phyloP scores from a whole-genome alignment of 2,888 invertebrate genomes.

The Epsilonema sp. region DNA sequence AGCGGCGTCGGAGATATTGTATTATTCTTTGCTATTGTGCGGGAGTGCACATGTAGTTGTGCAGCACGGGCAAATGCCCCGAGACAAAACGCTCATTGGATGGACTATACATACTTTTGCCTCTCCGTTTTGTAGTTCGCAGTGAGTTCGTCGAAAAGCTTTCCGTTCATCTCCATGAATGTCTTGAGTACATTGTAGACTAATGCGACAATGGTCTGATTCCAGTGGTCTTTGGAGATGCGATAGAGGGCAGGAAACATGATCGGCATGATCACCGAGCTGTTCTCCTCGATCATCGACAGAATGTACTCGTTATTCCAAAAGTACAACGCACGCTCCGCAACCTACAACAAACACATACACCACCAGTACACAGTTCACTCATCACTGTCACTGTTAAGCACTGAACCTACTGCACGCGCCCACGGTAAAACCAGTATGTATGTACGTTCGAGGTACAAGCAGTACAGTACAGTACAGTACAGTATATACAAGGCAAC shows the following conservation, averaged over 20 bases:
- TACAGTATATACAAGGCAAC: no score
- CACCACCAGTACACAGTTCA: no score
- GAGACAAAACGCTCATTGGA: no score
- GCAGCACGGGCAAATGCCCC: no score
- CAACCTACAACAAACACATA: slow-evolving; percentile 61
- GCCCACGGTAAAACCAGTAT: no score
- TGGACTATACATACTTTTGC: slow-evolving; percentile 94
- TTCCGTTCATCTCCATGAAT: slow-evolving; percentile 99
- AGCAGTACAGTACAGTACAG: no score
- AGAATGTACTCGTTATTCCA: slow-evolving; percentile 99
- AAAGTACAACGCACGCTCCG: slow-evolving; percentile 92
- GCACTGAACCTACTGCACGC: no score
- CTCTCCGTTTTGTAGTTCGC: slow-evolving; percentile 95
- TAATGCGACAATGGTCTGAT: slow-evolving; percentile 95
- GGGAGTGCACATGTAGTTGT: no score
- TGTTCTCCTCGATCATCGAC: slow-evolving; percentile 96
- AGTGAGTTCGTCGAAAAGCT: slow-evolving; percentile 94
- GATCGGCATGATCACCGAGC: slow-evolving; percentile 90
- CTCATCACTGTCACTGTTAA: no score
- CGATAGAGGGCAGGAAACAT: slow-evolving; percentile 98
- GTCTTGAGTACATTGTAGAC: slow-evolving; percentile 99
- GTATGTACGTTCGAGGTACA: no score
- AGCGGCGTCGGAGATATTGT: no score
- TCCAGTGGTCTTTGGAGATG: slow-evolving; percentile 99
- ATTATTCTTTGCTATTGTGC: no score